Evolutionary conservation across 2,888 invertebrate genomes (phyloP).

Genomic region (Chaitophorus viminalis): DNA sequence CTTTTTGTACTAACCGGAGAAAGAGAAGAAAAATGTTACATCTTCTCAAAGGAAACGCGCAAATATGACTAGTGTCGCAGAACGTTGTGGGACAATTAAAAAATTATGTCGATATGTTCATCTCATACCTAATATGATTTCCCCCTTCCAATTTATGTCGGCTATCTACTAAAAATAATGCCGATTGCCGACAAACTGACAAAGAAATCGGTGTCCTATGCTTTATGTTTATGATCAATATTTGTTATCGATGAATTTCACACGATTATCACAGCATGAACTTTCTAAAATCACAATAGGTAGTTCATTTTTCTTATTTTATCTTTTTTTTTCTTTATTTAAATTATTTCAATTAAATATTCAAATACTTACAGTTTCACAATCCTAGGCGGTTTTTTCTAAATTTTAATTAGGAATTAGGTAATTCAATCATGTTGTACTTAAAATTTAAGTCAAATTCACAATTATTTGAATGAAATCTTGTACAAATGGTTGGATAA

Average conservation of each 20-base stretch:
- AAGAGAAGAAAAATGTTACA: constrained; percentile 23
- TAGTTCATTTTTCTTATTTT: background rate
- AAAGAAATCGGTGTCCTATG: constrained; percentile 38
- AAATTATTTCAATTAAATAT: too few species aligned
- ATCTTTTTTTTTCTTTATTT: background rate
- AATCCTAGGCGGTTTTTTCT: too few species aligned
- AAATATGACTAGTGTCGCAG: constrained; percentile 35
- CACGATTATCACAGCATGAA: constrained; percentile 15
- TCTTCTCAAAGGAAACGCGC: constrained; percentile 47
- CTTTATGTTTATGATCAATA: constrained; percentile 37
- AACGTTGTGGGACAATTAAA: constrained; percentile 50
- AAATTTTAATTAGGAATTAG: too few species aligned
- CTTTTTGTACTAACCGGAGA: background rate
- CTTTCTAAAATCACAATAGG: constrained; percentile 42
- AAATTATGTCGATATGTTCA: constrained; percentile 47
- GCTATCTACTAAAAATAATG: background rate
- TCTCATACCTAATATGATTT: constrained; percentile 39
- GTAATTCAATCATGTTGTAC: too few species aligned
- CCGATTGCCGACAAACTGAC: constrained; percentile 27
- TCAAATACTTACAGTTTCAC: too few species aligned
- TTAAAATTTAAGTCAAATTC: too few species aligned
- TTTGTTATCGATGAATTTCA: constrained; percentile 43
- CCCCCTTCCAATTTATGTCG: background rate
- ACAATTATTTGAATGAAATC: too few species aligned
- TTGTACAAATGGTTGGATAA: too few species aligned